Conservation (phyloP, 2,113 vertebrate genomes). For the Oreotragus oreotragus region DNA sequence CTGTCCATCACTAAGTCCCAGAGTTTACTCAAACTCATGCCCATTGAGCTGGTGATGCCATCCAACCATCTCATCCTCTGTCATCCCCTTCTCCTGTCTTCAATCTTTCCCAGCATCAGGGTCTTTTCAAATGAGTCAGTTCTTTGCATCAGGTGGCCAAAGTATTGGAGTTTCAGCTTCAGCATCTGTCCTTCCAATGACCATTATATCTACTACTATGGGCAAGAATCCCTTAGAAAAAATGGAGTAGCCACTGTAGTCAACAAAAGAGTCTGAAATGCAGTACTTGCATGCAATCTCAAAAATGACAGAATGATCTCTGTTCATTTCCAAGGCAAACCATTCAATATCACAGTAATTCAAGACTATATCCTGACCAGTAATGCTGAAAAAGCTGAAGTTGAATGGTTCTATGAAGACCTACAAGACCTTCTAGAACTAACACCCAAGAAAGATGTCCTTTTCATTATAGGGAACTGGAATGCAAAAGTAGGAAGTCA, state of each 20-base stretch:
- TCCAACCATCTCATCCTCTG: neutral
- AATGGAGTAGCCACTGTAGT: neutral
- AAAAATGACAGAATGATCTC: neutral
- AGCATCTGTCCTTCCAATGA: neutral
- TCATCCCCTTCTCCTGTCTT: neutral
- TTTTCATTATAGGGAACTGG: neutral
- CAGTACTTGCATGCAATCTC: neutral
- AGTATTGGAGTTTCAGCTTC: neutral
- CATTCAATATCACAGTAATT: neutral
- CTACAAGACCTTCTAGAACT: neutral
- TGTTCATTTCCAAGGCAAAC: neutral
- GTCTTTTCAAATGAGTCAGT: neutral
- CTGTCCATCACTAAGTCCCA: neutral
- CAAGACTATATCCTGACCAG: neutral
- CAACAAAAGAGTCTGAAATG: neutral
- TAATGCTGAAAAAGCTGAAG: neutral
- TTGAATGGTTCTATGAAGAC: neutral
- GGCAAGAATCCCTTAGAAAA: neutral
- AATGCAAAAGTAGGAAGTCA: neutral
- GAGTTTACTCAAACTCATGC: neutral
- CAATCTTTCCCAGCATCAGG: neutral
- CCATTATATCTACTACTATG: neutral
- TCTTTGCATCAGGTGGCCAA: neutral
- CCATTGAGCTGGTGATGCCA: neutral
- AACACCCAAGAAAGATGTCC: neutral